Base-by-base conservation (phyloP, 1,140 invertebrate species). In the Penaeus japonicus region DNA sequence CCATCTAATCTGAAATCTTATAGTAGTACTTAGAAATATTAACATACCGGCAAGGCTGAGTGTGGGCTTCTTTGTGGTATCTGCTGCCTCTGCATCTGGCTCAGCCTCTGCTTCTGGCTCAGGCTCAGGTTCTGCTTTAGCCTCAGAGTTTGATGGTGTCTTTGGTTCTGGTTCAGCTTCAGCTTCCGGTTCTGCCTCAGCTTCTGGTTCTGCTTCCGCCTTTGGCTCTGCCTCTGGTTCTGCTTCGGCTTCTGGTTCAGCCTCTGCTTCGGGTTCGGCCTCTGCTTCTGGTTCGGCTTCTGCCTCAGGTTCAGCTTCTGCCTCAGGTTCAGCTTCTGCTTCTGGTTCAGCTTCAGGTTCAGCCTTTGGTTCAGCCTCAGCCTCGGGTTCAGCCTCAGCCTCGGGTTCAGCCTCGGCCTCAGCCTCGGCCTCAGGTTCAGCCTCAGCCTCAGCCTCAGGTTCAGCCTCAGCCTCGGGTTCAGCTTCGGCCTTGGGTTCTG, bases 71-170 rank as follows among this genome's bases (percentile, higher is more conserved):
- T 22, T 30, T 22, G 47, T 84, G 22, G 53, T 54, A 17, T 35
- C 32, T 3, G 30, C 32, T 47, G 78, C 92, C 88, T 94, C 93
- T 83, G 93, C 91, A 91, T 93, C 93, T 0, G 94, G 92, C 83
- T 94, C 92, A 0, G 92, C 91, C 91, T 92, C 18, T 90, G 91
- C 83, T 78, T 92, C 92, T 30, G 85, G 91, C 80, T 92, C 90
- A 82, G 91, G 89, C 88, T 92, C 92, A 79, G 93, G 93, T 89
- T 93, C 93, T 0, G 92, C 92, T 85, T 92, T 91, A 2, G 93
- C 92, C 54, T 93, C 90, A 0, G 92, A 92, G 32, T 94, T 93
- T 78, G 91, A 89, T 89, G 91, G 91, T 93, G 91, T 90, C 95
- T 94, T 89, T 18, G 86, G 80, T 32, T 86, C 78, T 54, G 85